phyloP scores from a whole-genome alignment of 2,797 vertebrate species.

The Delichon dasypus region DNA sequence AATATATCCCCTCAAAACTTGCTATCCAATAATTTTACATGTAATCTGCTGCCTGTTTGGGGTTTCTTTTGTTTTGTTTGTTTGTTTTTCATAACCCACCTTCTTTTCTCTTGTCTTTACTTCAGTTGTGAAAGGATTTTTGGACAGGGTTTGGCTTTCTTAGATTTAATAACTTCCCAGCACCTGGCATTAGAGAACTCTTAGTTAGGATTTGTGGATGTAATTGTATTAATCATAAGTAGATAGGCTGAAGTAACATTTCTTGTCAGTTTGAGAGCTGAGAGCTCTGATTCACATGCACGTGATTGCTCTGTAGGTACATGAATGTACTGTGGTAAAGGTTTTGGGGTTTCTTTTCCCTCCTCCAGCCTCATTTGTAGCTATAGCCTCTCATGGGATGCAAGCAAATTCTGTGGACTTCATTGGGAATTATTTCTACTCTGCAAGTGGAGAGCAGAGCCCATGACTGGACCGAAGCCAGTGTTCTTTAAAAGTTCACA shows the following conservation, averaged over 20 bases:
- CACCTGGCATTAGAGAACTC: neutral
- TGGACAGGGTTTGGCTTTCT: neutral
- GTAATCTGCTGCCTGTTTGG: neutral
- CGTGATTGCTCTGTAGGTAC: neutral
- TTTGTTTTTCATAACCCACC: neutral
- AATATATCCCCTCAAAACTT: neutral
- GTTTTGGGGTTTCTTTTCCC: neutral
- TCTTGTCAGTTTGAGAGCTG: neutral
- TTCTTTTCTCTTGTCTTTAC: neutral
- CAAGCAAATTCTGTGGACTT: neutral
- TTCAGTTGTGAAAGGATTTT: neutral
- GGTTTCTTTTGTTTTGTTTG: neutral
- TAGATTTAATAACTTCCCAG: neutral
- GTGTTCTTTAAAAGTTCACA: conserved; percentile 44
- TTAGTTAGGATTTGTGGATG: neutral
- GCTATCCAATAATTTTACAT: neutral
- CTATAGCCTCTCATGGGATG: neutral
- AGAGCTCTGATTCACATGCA: neutral
- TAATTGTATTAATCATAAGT: neutral
- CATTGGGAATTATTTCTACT: neutral
- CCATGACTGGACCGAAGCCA: conserved; percentile 57
- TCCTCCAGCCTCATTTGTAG: neutral
- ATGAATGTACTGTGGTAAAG: neutral
- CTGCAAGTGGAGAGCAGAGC: conserved; percentile 4
- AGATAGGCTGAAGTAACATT: neutral